Evolutionary conservation across 2,888 invertebrate species (phyloP), one percentile per base, ranked within the genome.

Genomic region (Trichogramma dendrolimi): DNA sequence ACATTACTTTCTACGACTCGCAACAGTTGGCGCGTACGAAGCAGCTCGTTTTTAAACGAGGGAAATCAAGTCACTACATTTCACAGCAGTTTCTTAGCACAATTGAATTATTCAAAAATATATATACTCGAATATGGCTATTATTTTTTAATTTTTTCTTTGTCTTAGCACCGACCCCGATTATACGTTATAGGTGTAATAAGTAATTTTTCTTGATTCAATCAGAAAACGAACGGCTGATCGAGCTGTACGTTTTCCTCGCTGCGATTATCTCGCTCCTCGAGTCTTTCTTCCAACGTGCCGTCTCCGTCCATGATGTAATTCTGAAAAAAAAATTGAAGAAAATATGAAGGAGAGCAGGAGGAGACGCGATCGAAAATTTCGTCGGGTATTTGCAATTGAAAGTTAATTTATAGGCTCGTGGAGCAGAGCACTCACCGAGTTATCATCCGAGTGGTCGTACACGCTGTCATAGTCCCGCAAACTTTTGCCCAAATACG

Each of bases 401-500:
- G 53, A 48, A 27, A 27, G 27, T 27, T 27, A 27, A 27, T 27
- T 27, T 1, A 27, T 27, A 27, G 27, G 1, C 27, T 27, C 2
- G 27, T 3, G 1, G 27, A 27, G 38, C 6, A 8, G 51, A 55
- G n/a, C 39, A 67, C 68, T 69, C 66, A 75, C 75, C 55, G 65
- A 69, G 57, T 78, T 79, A 50, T 77, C 74, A 39, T 79, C 72
- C 58, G 27, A 27, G 27, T 75, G 75, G 67, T 82, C 83, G 71
- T 84, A 84, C 58, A 83, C 77, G 50, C 82, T 74, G 64, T 84
- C 81, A 73, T 87, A 86, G 65, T 79, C 75, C 70, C 84, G 80
- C 0, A 81, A 81, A 4, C 85, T 86, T 55, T 81, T 75, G 67
- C 73, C 79, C 82, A 88, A 85, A 71, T 91, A 87, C 4, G 73